phyloP scores from a whole-genome alignment of 2,113 vertebrate genomes.

The Motacilla tschutschensis region DNA sequence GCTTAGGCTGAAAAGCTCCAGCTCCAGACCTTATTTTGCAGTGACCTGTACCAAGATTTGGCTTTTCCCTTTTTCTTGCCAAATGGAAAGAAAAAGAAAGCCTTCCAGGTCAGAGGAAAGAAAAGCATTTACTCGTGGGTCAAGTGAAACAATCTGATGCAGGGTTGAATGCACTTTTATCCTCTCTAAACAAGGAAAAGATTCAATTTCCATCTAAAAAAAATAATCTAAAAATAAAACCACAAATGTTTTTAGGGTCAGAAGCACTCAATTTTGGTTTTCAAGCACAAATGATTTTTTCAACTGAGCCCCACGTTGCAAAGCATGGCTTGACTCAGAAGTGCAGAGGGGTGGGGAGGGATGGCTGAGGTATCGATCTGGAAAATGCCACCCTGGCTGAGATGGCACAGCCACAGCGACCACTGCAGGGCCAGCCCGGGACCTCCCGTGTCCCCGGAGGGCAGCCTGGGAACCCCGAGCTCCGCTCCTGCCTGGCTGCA shows the following conservation, averaged over 20 bases:
- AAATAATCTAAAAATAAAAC: slow-evolving; percentile 1
- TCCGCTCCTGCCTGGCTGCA: rapidly evolving
- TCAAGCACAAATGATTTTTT: neutral
- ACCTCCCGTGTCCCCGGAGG: rapidly evolving
- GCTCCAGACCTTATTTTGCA: slow-evolving; percentile 37
- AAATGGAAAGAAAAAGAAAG: slow-evolving; percentile 50
- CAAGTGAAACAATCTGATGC: slow-evolving; percentile 29
- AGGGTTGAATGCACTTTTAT: slow-evolving; percentile 8
- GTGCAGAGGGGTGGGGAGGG: neutral
- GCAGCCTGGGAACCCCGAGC: neutral
- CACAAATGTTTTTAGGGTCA: neutral
- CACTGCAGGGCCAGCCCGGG: rapidly evolving
- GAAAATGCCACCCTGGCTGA: neutral
- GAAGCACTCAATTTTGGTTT: neutral
- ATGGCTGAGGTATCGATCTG: neutral
- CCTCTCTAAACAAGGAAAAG: neutral
- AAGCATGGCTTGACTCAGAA: neutral
- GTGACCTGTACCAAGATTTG: slow-evolving; percentile 29
- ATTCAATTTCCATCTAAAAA: neutral
- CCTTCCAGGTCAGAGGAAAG: slow-evolving; percentile 57
- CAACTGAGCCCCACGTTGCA: neutral
- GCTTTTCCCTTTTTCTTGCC: slow-evolving; percentile 26
- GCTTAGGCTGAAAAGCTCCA: slow-evolving; percentile 5
- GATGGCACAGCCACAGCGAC: neutral
- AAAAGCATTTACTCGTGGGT: slow-evolving; percentile 34